Percentiles rank a stretch among this genome's conserved stretches.
phyloP scores from a whole-genome alignment of 2,797 vertebrate genomes.

The Holocentrus rufus region DNA sequence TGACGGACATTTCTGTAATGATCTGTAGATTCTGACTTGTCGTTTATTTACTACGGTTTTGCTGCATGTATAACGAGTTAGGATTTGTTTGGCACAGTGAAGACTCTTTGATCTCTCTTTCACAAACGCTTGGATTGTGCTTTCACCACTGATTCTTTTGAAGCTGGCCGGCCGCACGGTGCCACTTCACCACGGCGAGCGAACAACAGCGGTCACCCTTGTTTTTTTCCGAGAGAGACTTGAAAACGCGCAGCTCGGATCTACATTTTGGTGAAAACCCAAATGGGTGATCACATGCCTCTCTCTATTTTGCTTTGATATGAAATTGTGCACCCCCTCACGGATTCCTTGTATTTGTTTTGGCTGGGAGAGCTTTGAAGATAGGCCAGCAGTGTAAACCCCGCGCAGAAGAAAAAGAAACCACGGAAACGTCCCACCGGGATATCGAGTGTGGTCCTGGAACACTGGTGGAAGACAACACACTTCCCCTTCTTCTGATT shows the following conservation, averaged over 20 bases:
- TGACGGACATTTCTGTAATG: background rate
- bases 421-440: slow-evolving; percentile 49
- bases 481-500: slow-evolving; percentile 43
- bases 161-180: slow-evolving; percentile 7
- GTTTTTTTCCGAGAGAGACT: slow-evolving; percentile 32
- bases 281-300: slow-evolving; percentile 36
- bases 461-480: slow-evolving; percentile 44
- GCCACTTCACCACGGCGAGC: slow-evolving; percentile 34
- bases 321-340: slow-evolving; percentile 1
- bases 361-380: slow-evolving; percentile 57
- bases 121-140: slow-evolving; percentile 20
- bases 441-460: slow-evolving; percentile 54
- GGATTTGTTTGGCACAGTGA: slow-evolving; percentile 47
- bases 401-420: slow-evolving; percentile 35
- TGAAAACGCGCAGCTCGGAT: background rate
- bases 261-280: slow-evolving; percentile 26
- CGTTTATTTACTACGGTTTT: slow-evolving; percentile 25
- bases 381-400: slow-evolving; percentile 51
- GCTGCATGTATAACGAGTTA: slow-evolving; percentile 42
- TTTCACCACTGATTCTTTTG: slow-evolving; percentile 20
- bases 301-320: slow-evolving; percentile 30
- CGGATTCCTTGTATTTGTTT: slow-evolving; percentile 61
- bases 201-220: slow-evolving; percentile 44
- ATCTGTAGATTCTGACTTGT: slow-evolving; percentile 5
- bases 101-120: slow-evolving; percentile 30